phyloP scores from a whole-genome alignment of 2,113 vertebrate species.

The Aspiorhynchus laticeps region DNA sequence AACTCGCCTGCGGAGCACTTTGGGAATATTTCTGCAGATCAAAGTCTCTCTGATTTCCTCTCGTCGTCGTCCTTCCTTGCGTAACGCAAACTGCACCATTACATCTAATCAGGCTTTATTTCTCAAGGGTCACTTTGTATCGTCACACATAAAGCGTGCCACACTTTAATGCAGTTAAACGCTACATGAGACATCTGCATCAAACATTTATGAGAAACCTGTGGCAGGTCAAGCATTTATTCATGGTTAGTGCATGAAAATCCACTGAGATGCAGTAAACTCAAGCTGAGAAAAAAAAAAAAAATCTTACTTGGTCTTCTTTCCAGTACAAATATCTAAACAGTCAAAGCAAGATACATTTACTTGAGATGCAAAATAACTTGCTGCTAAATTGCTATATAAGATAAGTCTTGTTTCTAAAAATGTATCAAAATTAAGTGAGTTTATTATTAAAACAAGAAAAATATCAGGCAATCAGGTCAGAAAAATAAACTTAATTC shows the following conservation, averaged over 20 bases:
- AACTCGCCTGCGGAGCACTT: constrained; percentile 28
- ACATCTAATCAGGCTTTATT: constrained; percentile 23
- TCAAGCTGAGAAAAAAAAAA: not conserved
- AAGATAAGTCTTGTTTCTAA: too few relatives aligned
- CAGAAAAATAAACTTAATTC: too few relatives aligned
- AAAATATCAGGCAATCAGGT: too few relatives aligned
- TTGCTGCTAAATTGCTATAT: too few relatives aligned
- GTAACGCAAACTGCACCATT: constrained; percentile 31
- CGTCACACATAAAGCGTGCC: constrained; percentile 8
- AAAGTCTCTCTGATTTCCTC: constrained; percentile 26
- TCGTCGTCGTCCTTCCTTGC: constrained; percentile 1
- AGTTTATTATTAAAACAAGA: too few relatives aligned
- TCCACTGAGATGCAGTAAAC: not conserved
- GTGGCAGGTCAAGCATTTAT: constrained; percentile 4
- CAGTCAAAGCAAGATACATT: too few relatives aligned
- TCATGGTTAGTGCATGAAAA: not conserved
- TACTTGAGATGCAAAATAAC: too few relatives aligned
- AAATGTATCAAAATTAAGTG: too few relatives aligned
- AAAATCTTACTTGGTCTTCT: too few relatives aligned
- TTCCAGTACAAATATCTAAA: too few relatives aligned
- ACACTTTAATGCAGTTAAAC: constrained; percentile 45
- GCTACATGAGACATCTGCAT: constrained; percentile 40
- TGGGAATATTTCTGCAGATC: not conserved
- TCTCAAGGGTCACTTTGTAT: constrained; percentile 47
- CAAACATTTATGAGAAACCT: constrained; percentile 32